Conservation (phyloP, 2,113 vertebrate species). For the Menura novaehollandiae region DNA sequence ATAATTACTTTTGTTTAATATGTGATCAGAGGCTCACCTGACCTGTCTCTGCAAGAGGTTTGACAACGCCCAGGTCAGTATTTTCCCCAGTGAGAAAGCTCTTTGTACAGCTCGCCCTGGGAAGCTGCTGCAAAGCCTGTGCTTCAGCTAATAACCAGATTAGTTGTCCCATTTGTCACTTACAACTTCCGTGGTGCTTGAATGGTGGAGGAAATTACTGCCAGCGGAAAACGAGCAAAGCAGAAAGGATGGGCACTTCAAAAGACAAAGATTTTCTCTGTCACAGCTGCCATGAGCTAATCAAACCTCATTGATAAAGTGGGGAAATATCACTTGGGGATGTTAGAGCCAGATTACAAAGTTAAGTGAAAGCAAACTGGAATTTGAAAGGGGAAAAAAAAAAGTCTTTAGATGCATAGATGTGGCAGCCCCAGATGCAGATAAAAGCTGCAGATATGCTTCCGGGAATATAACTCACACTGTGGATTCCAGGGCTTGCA, state of each 20-base stretch:
- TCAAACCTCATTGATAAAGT: background rate
- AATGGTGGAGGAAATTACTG: background rate
- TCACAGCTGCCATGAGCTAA: background rate
- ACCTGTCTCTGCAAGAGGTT: background rate
- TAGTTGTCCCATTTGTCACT: background rate
- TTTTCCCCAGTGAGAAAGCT: background rate
- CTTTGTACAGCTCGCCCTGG: background rate
- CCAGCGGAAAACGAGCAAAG: background rate
- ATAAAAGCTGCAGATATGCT: background rate
- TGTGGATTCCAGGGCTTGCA: background rate
- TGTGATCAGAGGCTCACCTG: background rate
- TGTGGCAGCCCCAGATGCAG: background rate
- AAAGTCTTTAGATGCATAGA: background rate
- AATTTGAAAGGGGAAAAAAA: background rate
- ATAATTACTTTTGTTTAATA: constrained; percentile 23
- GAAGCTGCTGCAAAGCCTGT: background rate
- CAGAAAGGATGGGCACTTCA: background rate
- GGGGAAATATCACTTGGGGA: background rate
- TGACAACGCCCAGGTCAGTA: background rate
- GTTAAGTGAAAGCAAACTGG: background rate
- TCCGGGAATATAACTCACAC: background rate
- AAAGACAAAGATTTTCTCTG: background rate
- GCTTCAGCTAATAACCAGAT: background rate
- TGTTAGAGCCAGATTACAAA: background rate
- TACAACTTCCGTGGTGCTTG: background rate